phyloP scores from a whole-genome alignment of 2,113 vertebrate genomes.

The Myiozetetes cayanensis region DNA sequence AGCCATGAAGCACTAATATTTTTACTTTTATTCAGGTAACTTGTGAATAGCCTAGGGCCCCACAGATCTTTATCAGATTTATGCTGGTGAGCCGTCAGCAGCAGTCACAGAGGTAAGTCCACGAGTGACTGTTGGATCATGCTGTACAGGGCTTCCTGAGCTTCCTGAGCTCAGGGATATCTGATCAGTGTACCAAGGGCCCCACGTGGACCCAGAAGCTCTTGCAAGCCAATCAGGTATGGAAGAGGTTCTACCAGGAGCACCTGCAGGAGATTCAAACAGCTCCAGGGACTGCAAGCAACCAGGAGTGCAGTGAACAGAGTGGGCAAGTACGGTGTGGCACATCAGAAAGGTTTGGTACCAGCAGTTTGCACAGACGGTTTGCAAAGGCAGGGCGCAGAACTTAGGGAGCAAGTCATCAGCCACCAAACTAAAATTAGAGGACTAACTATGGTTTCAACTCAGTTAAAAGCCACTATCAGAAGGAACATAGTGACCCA shows the following conservation, averaged over 20 bases:
- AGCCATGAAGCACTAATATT: background rate
- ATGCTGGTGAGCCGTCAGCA: background rate
- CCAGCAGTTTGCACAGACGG: accelerated
- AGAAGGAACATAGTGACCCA: background rate
- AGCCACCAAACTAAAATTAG: background rate
- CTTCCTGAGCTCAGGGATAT: background rate
- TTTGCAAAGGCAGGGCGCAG: background rate
- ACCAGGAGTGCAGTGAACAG: background rate
- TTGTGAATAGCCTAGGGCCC: background rate
- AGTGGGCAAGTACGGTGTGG: background rate
- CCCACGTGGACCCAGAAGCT: no score
- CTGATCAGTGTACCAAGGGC: background rate
- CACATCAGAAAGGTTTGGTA: background rate
- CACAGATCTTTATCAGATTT: background rate
- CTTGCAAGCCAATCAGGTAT: background rate
- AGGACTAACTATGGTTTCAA: background rate
- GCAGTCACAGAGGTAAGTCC: background rate
- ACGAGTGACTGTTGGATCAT: background rate
- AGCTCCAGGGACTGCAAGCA: background rate
- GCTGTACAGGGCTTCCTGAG: background rate
- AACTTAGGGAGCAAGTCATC: background rate
- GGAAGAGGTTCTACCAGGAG: background rate
- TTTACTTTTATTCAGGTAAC: background rate
- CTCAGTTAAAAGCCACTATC: background rate
- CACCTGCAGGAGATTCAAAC: background rate